Evolutionary conservation across 2,113 vertebrate species (phyloP).

Genomic region (Mustelus asterias): DNA sequence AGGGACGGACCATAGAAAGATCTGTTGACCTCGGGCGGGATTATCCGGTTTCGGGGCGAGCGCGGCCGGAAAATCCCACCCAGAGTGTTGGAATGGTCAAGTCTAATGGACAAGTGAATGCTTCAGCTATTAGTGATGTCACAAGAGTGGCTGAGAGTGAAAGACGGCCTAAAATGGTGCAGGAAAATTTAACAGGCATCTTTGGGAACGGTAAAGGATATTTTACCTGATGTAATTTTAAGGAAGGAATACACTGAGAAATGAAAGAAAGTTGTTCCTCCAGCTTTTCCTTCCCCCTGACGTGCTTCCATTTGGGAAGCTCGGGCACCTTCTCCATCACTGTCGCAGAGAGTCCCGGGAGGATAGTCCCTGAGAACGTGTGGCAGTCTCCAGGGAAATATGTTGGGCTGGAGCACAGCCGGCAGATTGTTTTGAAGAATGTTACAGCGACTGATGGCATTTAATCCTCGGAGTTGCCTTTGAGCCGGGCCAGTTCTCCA

Average conservation of each 20-base stretch:
- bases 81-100: background rate
- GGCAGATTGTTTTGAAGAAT: background rate
- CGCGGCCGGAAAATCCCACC: too few relatives aligned
- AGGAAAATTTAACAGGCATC: background rate
- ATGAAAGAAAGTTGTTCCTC: background rate
- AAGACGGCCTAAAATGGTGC: background rate
- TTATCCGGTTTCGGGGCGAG: too few relatives aligned
- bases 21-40: too few relatives aligned
- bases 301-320: background rate
- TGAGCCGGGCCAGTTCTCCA: background rate
- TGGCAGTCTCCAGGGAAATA: slow-evolving; percentile 13
- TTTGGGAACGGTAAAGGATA: background rate
- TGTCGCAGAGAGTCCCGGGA: background rate
- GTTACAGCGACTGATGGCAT: background rate
- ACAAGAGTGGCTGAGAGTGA: background rate
- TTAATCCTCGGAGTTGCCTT: slow-evolving; percentile 18
- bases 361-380: too few relatives aligned
- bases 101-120: background rate
- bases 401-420: background rate
- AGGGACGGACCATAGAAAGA: too few relatives aligned
- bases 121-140: background rate
- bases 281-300: background rate
- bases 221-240: background rate
- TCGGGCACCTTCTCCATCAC: background rate
- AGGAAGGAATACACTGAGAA: background rate